Evolutionary conservation across 2,797 vertebrate genomes (phyloP), one percentile per base, ranked within the genome.

Genomic region (Synanceia verrucosa): DNA sequence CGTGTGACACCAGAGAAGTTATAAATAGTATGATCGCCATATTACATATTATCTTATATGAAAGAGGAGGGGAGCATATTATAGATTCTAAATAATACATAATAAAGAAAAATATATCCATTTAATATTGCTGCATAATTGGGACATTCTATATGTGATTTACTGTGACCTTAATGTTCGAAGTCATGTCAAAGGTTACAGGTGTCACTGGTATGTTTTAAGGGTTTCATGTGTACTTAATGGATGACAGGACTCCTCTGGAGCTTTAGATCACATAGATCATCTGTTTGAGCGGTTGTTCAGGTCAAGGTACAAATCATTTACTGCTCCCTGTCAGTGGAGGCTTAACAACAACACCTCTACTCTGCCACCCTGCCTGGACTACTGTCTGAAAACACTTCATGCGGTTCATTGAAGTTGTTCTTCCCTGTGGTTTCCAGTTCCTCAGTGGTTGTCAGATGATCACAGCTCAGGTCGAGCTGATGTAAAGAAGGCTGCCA

Each of bases 221-320:
- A 83, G 50, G 64, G 75, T 79, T 79, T 70, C 73, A 74, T 79
- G 53, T 81, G 57, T 81, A 48, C 72, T 81, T 79, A 82, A 66
- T 64, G 69, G 83, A 84, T 86, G 86, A 84, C 13, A 66, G 65
- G 72, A 67, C 65, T 73, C 61, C 28, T 72, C 24, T 19, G 28
- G 55, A 53, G 66, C 66, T 80, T 72, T 58, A 69, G 34, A 62
- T 70, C 61, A 43, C 21, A 79, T 37, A 69, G 58, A 76, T 76
- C 41, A 81, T 75, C 68, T 65, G 56, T 41, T 66, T 12, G 55
- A 53, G 43, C 63, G 65, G 62, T 70, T 37, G 58, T 50, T 59
- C 31, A 62, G 46, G 47, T 68, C 23, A 26, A 12, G 8, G 16
- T 16, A 58, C 52, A 55, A 58, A 78, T 61, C 1, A 43, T 60